These are phyloP conservation scores for Charanyca ferruginea DNA, from an alignment of 2,888 invertebrate genomes.

Conservation along the genomic window DNA sequence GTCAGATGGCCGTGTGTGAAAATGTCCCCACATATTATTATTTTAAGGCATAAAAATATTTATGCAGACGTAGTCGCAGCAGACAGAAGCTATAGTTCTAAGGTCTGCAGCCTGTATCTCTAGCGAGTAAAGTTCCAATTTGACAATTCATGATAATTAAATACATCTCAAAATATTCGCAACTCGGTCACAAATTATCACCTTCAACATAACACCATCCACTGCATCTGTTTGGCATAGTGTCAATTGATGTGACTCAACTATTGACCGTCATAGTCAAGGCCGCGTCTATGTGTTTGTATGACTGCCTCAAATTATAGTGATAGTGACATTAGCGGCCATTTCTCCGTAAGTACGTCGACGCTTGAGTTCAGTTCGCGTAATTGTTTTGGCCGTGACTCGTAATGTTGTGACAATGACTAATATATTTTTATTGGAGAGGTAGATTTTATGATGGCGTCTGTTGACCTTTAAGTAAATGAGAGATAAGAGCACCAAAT, in stretches of 20 bases:
- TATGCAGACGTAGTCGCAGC: no score
- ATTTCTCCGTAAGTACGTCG: slow-evolving; percentile 50
- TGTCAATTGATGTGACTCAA: slow-evolving; percentile 57
- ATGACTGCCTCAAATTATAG: slow-evolving; percentile 15
- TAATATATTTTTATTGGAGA: slow-evolving; percentile 2
- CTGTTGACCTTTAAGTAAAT: slow-evolving; percentile 11
- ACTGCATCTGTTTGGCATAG: slow-evolving; percentile 69
- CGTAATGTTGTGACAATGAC: slow-evolving; percentile 14
- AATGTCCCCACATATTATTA: no score
- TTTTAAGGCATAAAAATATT: no score
- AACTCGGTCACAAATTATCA: slow-evolving; percentile 8
- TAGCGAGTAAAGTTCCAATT: background rate
- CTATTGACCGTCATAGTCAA: slow-evolving; percentile 52
- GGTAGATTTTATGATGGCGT: slow-evolving; percentile 13
- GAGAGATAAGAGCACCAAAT: background rate
- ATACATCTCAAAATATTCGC: background rate
- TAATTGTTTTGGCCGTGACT: slow-evolving; percentile 54
- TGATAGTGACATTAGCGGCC: slow-evolving; percentile 34
- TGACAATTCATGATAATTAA: background rate
- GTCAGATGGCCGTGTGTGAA: no score
- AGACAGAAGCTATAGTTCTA: no score
- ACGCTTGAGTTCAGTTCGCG: slow-evolving; percentile 12
- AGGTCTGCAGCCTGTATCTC: background rate
- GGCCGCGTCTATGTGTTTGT: slow-evolving; percentile 53
- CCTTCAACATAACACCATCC: slow-evolving; percentile 66